Percentiles rank a stretch among this genome's conserved stretches.
phyloP scores from a whole-genome alignment of 2,797 vertebrate species.

The Chelonia mydas region DNA sequence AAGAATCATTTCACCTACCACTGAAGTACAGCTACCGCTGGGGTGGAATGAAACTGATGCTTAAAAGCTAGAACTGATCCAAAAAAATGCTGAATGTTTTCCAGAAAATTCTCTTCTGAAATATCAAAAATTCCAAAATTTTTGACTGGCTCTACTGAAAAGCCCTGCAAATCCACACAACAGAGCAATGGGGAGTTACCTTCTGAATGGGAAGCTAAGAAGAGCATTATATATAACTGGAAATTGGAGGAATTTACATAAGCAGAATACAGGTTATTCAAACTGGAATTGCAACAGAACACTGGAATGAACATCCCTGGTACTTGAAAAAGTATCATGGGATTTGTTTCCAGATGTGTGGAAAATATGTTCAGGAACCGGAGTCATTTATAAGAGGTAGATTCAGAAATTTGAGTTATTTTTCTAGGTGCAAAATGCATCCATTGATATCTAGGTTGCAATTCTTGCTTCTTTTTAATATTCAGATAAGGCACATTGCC shows the following conservation, averaged over 20 bases:
- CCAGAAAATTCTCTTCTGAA: not conserved
- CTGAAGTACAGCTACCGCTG: not conserved
- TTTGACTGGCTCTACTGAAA: not conserved
- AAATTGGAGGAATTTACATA: not conserved
- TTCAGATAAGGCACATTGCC: not conserved
- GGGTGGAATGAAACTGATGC: not conserved
- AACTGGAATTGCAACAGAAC: not conserved
- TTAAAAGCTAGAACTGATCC: not conserved
- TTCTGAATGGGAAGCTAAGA: not conserved
- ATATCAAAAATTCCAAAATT: not conserved
- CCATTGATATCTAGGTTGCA: not conserved
- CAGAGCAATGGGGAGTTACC: not conserved
- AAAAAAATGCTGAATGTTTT: not conserved
- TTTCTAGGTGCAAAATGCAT: not conserved
- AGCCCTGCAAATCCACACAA: not conserved
- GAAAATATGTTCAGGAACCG: not conserved
- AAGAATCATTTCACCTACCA: not conserved
- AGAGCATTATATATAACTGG: not conserved
- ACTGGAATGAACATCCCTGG: not conserved
- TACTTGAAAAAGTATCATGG: not conserved
- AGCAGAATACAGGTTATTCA: not conserved
- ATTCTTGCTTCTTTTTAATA: not conserved
- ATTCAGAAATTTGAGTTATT: slow-evolving; percentile 2
- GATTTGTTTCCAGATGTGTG: not conserved
- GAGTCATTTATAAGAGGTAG: not conserved